phyloP scores from a whole-genome alignment of 2,888 invertebrate genomes.

The Orthosia incerta region DNA sequence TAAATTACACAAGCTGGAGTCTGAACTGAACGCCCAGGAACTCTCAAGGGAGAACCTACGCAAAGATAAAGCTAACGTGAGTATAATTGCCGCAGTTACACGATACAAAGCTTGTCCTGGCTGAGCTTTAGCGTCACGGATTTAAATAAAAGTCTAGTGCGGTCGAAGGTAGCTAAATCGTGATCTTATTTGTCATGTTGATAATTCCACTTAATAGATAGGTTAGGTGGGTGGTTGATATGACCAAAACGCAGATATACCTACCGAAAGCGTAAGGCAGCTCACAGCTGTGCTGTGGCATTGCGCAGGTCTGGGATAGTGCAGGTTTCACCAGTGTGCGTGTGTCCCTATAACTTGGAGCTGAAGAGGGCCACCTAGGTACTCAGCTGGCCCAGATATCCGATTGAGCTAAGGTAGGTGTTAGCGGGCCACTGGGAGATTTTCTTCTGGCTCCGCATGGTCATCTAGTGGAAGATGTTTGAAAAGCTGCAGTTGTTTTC shows the following conservation, averaged over 20 bases:
- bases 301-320: conserved; percentile 14
- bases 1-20: conserved; percentile 94
- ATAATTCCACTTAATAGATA: too few species aligned
- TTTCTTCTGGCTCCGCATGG: background rate
- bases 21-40: conserved; percentile 94
- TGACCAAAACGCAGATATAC: background rate
- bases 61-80: conserved; percentile 95
- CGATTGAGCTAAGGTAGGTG: background rate
- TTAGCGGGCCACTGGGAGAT: background rate
- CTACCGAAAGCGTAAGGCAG: background rate
- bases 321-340: too few species aligned
- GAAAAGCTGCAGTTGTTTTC: background rate
- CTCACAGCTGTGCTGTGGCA: background rate
- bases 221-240: too few species aligned
- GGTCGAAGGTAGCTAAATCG: background rate
- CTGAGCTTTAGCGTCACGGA: background rate
- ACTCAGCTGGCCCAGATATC: background rate
- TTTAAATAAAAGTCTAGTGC: background rate
- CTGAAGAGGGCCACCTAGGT: background rate
- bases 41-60: conserved; percentile 93
- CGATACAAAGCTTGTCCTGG: background rate
- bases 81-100: conserved; percentile 61
- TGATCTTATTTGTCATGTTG: background rate
- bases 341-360: background rate
- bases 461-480: background rate